Conservation (phyloP, 1,140 invertebrate genomes). For the Phymastichus coffea region DNA sequence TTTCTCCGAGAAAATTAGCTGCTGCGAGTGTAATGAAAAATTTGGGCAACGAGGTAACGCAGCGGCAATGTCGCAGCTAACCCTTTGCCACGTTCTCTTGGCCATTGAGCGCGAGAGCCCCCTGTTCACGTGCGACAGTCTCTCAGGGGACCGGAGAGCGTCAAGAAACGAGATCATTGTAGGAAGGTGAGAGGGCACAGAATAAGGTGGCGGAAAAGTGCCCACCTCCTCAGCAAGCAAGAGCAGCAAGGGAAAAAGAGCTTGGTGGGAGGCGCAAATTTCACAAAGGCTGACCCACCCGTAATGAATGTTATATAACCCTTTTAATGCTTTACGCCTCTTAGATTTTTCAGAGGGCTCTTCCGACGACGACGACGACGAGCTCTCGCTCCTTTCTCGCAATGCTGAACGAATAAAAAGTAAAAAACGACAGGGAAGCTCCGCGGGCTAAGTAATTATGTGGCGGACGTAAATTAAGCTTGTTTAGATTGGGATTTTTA, state of each 20-base stretch:
- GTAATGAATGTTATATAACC: constrained; percentile 60
- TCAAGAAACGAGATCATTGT: not conserved
- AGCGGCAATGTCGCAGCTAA: too few species aligned
- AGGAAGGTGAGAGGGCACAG: constrained; percentile 19
- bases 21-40: too few species aligned
- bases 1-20: too few species aligned
- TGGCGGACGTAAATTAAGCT: constrained; percentile 59
- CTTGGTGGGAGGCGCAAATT: constrained; percentile 41
- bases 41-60: too few species aligned
- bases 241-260: constrained; percentile 24
- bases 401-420: constrained; percentile 21
- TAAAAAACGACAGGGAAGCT: constrained; percentile 28
- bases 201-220: constrained; percentile 11
- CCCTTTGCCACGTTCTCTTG: too few species aligned
- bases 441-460: constrained; percentile 56
- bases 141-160: constrained; percentile 31
- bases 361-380: too few species aligned
- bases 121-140: constrained; percentile 32
- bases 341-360: constrained; percentile 56
- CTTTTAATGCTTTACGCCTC: constrained; percentile 59
- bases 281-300: constrained; percentile 55
- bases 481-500: constrained; percentile 60
- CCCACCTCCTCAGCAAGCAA: too few species aligned
- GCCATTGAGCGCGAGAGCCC: too few species aligned
- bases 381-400: constrained; percentile 14